Base-by-base conservation (phyloP, 1,140 invertebrate genomes). In the Tetraneura akinire region DNA sequence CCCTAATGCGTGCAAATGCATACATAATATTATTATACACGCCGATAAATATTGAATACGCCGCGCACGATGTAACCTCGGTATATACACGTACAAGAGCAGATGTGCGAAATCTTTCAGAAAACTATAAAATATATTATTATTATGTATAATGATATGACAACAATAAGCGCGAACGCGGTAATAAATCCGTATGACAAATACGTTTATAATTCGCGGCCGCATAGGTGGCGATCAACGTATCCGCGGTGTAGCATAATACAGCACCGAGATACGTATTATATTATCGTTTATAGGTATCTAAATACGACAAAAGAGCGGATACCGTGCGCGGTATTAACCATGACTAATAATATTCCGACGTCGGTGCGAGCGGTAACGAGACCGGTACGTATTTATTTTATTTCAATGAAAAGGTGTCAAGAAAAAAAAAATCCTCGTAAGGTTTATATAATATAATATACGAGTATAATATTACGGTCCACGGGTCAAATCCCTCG, bases 261-360 rank as follows among this genome's bases (percentile, higher is more conserved):
- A 14, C 26, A 57, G 29, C 13, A 53, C 13, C 14, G 11, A 29
- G n/a, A n/a, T n/a, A n/a, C n/a, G n/a, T n/a, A n/a, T n/a, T n/a
- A n/a, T n/a, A n/a, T n/a, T 37, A 37, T 4, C 3, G 32, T 37
- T 4, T 37, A 37, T 4, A 37, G 3, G 32, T 37, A 37, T 37
- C 32, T 37, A 37, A 37, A 37, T 37, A 37, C 21, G 49, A 78
- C 74, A 78, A 78, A 62, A 37, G n/a, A 78, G 13, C 53, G 74
- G 74, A 78, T 78, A 78, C 42, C 14, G 21, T 62, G 32, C 71
- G 32, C 37, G 74, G 74, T 42, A 47, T 21, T n/a, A 9, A 78
- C 53, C 74, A 55, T 78, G 55, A 78, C 74, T 78, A 78, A 78
- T 78, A 78, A 78, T 78, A 62, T 78, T 78, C 55, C 74, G 18